Base-by-base conservation (phyloP, 2,113 vertebrate species). In the Silurus meridionalis region DNA sequence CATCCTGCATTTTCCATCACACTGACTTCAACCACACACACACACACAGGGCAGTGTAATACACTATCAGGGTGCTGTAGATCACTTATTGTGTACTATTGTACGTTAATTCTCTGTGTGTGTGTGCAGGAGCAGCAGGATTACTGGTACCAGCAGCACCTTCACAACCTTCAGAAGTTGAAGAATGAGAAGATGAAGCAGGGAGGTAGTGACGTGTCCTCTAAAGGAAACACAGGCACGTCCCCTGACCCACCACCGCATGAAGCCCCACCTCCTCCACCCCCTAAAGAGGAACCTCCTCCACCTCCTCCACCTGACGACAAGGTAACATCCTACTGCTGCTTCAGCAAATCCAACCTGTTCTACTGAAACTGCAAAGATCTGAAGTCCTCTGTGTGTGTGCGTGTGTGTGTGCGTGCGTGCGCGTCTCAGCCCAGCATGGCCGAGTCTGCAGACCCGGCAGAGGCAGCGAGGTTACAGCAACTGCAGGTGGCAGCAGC, bases 81-180 rank as follows among this genome's bases (percentile, higher is more conserved):
- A 57, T 57, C 61, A n/a, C 23, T n/a, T 3, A n/a, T 66, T n/a
- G 4, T 25, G 17, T 23, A 2, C 0, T 1, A 7, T 61, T 66
- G 9, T 66, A 67, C 37, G 2, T 37, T 67, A 57, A 1, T 1
- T 28, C 88, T 85, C 13, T 55, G 53, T 78, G 75, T 57, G 82
- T 67, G 15, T 1, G n/a, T 77, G 8, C 90, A 99, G 97, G 96
- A 98, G 23, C 97, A 99, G 87, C 97, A 99, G 89, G 97, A 99
- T 28, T 97, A 95, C 90, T 99, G 97, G 97, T 99, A 99, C 89
- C 96, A 98, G 86, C 97, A 98, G 85, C 98, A 99, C 92, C 92
- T 98, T 83, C 95, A 97, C 91, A 99, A 97, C 91, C 93, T 99
- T 85, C 95, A 95, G 82, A 95, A 94, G 90, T 67, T 95, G 50